phyloP scores from a whole-genome alignment of 2,113 vertebrate species.

The Amphiprion percula region DNA sequence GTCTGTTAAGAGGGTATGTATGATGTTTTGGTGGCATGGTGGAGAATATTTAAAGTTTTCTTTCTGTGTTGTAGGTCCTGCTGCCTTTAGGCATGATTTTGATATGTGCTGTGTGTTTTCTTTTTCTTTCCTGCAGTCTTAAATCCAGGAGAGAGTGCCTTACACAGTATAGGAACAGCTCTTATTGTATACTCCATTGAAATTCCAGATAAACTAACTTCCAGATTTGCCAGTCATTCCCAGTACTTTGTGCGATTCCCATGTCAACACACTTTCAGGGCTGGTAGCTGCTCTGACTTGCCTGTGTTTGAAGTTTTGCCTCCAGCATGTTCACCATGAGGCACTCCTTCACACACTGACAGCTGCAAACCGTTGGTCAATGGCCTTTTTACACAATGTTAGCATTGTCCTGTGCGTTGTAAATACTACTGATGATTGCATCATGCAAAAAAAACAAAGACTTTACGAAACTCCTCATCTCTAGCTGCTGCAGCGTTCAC shows the following conservation, averaged over 20 bases:
- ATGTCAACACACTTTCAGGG: slow-evolving; percentile 3
- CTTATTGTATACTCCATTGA: slow-evolving; percentile 34
- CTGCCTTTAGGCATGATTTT: slow-evolving; percentile 45
- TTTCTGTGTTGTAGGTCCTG: slow-evolving; percentile 42
- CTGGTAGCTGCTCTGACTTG: slow-evolving; percentile 50
- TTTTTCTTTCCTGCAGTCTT: slow-evolving; percentile 38
- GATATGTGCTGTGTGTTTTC: slow-evolving; percentile 19
- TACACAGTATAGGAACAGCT: slow-evolving; percentile 43
- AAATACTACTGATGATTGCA: slow-evolving; percentile 67
- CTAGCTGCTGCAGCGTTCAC: neutral
- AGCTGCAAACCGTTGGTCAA: slow-evolving; percentile 31
- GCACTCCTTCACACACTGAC: slow-evolving; percentile 44
- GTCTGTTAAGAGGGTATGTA: slow-evolving; percentile 23
- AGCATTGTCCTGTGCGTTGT: slow-evolving; percentile 55
- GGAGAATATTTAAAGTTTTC: slow-evolving; percentile 48
- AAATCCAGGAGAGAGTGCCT: slow-evolving; percentile 70
- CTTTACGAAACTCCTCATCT: slow-evolving; percentile 20
- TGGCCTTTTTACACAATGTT: slow-evolving; percentile 44
- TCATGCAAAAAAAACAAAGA: slow-evolving; percentile 1
- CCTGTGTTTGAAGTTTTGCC: slow-evolving; percentile 45
- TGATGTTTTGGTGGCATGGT: slow-evolving; percentile 14
- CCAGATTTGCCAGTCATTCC: slow-evolving; percentile 39
- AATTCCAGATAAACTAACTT: slow-evolving; percentile 28
- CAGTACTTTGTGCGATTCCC: slow-evolving; percentile 12
- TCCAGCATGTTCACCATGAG: slow-evolving; percentile 35